These are phyloP conservation scores for Pseudeuparius sepicola DNA, from an alignment of 2,888 invertebrate genomes.

Conservation along the genomic window DNA sequence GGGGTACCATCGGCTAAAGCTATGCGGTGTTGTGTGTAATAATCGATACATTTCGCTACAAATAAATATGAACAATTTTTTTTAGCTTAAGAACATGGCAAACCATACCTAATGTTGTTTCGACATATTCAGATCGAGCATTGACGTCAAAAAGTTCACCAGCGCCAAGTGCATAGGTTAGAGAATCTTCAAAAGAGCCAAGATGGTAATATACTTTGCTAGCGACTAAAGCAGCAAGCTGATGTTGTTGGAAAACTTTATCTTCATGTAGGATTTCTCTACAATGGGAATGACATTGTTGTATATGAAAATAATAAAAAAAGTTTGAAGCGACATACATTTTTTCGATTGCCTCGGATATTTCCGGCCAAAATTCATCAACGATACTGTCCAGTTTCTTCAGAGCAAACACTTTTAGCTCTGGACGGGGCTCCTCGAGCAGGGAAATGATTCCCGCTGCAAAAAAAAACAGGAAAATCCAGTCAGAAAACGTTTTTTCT, in stretches of 20 bases:
- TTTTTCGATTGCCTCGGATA: conserved; percentile 94
- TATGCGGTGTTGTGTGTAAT: conserved; percentile 82
- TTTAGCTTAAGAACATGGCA: conserved; percentile 1
- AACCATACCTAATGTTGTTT: conserved; percentile 73
- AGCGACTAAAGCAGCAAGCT: conserved; percentile 91
- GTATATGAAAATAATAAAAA: conserved; percentile 3
- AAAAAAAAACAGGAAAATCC: conserved; percentile 18
- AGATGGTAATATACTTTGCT: conserved; percentile 98
- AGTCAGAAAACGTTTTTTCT: too few relatives aligned
- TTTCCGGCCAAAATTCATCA: conserved; percentile 98
- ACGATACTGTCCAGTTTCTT: conserved; percentile 88
- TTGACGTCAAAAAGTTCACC: conserved; percentile 93
- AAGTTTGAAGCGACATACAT: conserved; percentile 57
- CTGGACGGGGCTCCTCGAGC: conserved; percentile 87
- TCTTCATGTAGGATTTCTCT: conserved; percentile 94
- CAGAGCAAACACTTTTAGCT: conserved; percentile 88
- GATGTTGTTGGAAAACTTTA: conserved; percentile 74
- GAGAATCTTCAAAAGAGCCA: conserved; percentile 92
- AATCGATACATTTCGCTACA: conserved; percentile 91
- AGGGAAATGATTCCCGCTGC: conserved; percentile 89
- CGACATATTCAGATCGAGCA: conserved; percentile 88
- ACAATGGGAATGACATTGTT: conserved; percentile 21
- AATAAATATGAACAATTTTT: too few relatives aligned
- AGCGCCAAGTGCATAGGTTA: conserved; percentile 95
- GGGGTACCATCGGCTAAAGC: conserved; percentile 59